Evolutionary conservation across 2,113 vertebrate species (phyloP), one percentile per base, ranked within the genome.

Genomic region (Passer domesticus): DNA sequence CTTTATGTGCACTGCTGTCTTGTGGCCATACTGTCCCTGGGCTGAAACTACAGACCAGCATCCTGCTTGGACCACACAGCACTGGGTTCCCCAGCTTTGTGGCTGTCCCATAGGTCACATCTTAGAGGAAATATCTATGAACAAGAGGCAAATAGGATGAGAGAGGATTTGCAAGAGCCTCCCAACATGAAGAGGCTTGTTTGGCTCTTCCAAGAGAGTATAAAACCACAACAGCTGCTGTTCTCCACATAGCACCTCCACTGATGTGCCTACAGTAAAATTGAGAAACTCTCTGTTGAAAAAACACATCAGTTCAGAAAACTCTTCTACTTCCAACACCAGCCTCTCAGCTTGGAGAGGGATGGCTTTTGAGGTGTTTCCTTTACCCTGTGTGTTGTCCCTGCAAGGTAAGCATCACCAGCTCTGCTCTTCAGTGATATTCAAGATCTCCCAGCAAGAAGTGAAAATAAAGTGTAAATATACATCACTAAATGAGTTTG

Each of bases 391-490:
- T 0, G 0, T 18, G 4, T 52, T 52, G n/a, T 53, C 31, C 35
- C 46, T 6, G 9, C 39, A 88, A 66, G 31, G 20, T 46, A 89
- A 82, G 62, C 49, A 69, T 22, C 74, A 58, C 33, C 63, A 60
- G 25, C 76, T 92, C 80, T 87, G 64, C 17, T 74, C 37, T 64
- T 67, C 56, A 63, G 60, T 62, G 64, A 60, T 37, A 15, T 75
- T 78, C 90, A 86, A 53, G 31, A 49, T 53, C 47, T 92, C 23
- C 17, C 76, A 82, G n/a, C 8, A 31, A 53, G 35, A 81, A 72
- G 11, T 9, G 33, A 88, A 93, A 83, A 81, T 52, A 89, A 80
- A 77, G 56, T 37, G 69, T 46, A 88, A 96, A 87, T 78, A 63
- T n/a, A 18, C 33, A 44, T 14, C 47, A 52, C 25, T 68, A 56